Evolutionary conservation across 23 tunicate genomes (phyloP).

Genomic region (Trididemnum clinides): DNA sequence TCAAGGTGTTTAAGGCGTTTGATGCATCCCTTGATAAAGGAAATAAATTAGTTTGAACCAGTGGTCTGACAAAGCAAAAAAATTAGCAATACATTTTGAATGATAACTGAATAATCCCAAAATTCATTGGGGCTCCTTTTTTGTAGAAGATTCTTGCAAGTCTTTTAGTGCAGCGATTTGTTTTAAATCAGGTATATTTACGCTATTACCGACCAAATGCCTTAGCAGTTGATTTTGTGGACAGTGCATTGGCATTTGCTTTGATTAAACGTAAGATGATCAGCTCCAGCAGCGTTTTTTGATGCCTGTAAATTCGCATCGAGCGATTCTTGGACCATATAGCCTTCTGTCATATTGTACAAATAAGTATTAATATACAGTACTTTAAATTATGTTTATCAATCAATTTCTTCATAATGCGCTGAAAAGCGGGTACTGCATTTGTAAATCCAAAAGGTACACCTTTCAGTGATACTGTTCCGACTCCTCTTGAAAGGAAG

Average conservation of each 20-base stretch:
- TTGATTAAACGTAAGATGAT: not conserved
- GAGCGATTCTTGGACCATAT: not conserved
- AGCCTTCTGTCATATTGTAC: not conserved
- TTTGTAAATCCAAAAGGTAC: not conserved
- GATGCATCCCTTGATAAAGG: no score
- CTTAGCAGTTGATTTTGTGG: not conserved
- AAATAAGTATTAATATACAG: not conserved
- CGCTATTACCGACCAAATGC: not conserved
- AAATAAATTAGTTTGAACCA: no score
- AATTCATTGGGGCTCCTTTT: not conserved
- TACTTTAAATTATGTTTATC: not conserved
- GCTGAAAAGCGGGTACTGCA: no score
- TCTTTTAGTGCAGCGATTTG: not conserved
- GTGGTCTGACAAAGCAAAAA: no score
- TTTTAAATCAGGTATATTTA: not conserved
- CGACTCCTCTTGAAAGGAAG: not conserved
- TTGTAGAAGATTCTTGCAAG: not conserved
- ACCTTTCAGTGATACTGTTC: not conserved
- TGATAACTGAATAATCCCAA: not conserved
- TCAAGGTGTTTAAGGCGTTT: no score
- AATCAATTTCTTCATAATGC: not conserved
- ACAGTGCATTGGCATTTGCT: not conserved
- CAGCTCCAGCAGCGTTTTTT: not conserved
- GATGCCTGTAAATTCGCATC: not conserved
- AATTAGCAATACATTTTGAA: not conserved